Percentiles rank a stretch among this genome's conserved stretches.
These are phyloP conservation scores for Nebria brevicollis DNA, from an alignment of 2,888 invertebrate species.

Conservation along the genomic window DNA sequence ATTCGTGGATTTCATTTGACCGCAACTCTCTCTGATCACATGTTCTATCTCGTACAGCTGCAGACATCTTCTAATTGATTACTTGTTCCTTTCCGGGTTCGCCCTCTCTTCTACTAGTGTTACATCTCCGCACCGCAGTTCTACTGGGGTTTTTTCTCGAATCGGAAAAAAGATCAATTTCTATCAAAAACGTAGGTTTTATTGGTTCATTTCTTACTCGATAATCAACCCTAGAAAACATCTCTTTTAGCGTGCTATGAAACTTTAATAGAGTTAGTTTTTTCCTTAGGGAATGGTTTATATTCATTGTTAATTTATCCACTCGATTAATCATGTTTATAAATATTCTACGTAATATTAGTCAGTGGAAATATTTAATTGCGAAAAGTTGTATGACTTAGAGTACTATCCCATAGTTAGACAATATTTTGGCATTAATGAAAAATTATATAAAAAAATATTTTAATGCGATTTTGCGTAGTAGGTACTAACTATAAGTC, in stretches of 20 bases:
- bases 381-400: too few relatives aligned
- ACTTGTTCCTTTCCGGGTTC: conserved; percentile 31
- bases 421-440: too few relatives aligned
- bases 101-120: conserved; percentile 34
- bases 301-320: too few relatives aligned
- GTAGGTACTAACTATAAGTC: too few relatives aligned
- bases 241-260: not conserved
- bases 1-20: conserved; percentile 9
- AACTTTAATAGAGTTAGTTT: too few relatives aligned
- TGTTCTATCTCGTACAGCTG: conserved; percentile 28
- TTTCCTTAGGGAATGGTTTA: too few relatives aligned
- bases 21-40: conserved; percentile 25
- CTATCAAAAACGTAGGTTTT: conserved; percentile 39
- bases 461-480: too few relatives aligned
- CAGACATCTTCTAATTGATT: conserved; percentile 43
- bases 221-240: conserved; percentile 34
- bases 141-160: conserved; percentile 32
- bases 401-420: too few relatives aligned
- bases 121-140: conserved; percentile 20
- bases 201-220: conserved; percentile 36
- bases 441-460: too few relatives aligned
- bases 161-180: conserved; percentile 31
- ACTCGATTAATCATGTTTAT: too few relatives aligned
- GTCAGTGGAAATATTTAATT: too few relatives aligned
- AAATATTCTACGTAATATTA: too few relatives aligned